Evolutionary conservation across 37 sponge, comb jelly and placozoan species (phyloP), one percentile per base, ranked within the genome.

Genomic region (Haliclona indistincta): DNA sequence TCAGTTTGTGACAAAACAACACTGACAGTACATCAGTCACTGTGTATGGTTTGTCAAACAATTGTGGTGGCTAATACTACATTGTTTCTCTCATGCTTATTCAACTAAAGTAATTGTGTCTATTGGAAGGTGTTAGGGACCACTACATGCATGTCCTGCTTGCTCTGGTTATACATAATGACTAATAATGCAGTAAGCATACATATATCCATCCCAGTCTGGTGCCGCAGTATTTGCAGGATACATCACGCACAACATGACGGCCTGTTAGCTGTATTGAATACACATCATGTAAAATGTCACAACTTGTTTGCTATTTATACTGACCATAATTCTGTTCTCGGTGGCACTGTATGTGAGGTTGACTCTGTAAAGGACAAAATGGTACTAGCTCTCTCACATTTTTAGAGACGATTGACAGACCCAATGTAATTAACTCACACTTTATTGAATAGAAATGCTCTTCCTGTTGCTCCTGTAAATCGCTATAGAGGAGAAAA

Each of bases 191-290:
- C n/a, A 45, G 15, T 28, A 43, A 2, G 71, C 87, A 68, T 71
- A 94, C 95, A 77, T 98, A 98, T 40, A 98, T 95, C 99, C 99
- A 98, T 26, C 99, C 99, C 38, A 98, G 84, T 71, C 96, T 85
- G n/a, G 84, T 82, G 20, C 67, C 84, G 69, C 99, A 98, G 60
- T 63, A 49, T 56, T 98, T 98, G 67, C 99, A 98, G 0, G 91
- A 85, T 13, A 95, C 94, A 81, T 98, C 99, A 42, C 99, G 64
- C 37, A 98, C 95, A 70, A 79, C 83, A 74, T 96, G 97, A 43
- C 93, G 63, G 19, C 97, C 97, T 66, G 97, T 96, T 26, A 96
- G 64, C 92, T 77, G 45, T 4, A 0, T 41, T 4, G 38, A 56
- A 60, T 38, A 15, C 34, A n/a, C n/a, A n/a, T n/a, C n/a, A n/a